Evolutionary conservation across 2,888 invertebrate species (phyloP).

Genomic region (Volucella zonaria): DNA sequence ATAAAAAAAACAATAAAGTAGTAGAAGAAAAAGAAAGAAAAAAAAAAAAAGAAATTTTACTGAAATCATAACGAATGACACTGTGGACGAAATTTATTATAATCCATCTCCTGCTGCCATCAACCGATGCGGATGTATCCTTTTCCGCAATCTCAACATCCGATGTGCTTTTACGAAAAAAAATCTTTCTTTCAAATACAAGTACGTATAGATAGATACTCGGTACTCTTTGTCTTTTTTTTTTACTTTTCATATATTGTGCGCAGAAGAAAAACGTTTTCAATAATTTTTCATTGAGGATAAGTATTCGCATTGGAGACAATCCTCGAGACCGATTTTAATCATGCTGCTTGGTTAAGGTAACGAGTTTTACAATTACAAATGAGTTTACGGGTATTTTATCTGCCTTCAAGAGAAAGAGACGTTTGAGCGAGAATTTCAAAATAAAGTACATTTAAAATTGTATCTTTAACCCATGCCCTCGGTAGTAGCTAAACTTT

Average conservation of each 20-base stretch:
- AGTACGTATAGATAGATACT: slow-evolving; percentile 36
- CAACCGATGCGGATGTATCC: slow-evolving; percentile 72
- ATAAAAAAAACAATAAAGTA: slow-evolving; percentile 2
- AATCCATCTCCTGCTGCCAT: slow-evolving; percentile 73
- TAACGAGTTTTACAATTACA: slow-evolving; percentile 73
- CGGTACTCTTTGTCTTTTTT: slow-evolving; percentile 12
- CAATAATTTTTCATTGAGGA: slow-evolving; percentile 68
- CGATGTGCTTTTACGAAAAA: slow-evolving; percentile 51
- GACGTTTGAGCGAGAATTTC: slow-evolving; percentile 21
- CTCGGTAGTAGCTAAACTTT: too few species aligned
- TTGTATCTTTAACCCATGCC: too few species aligned
- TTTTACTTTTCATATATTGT: slow-evolving; percentile 1
- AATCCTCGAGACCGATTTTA: slow-evolving; percentile 70
- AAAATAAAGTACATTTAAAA: background rate
- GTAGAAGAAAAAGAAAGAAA: slow-evolving; percentile 8
- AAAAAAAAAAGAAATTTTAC: slow-evolving; percentile 62
- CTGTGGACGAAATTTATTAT: slow-evolving; percentile 71
- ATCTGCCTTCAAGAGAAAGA: slow-evolving; percentile 13
- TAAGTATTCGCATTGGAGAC: slow-evolving; percentile 72
- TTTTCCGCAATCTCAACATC: slow-evolving; percentile 72
- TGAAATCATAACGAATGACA: slow-evolving; percentile 73
- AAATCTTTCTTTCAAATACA: background rate
- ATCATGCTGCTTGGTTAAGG: slow-evolving; percentile 73
- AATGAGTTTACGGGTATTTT: slow-evolving; percentile 58
- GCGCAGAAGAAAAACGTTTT: slow-evolving; percentile 52